Evolutionary conservation across 2,888 invertebrate species (phyloP), one percentile per base, ranked within the genome.

Genomic region (Eilema depressum): DNA sequence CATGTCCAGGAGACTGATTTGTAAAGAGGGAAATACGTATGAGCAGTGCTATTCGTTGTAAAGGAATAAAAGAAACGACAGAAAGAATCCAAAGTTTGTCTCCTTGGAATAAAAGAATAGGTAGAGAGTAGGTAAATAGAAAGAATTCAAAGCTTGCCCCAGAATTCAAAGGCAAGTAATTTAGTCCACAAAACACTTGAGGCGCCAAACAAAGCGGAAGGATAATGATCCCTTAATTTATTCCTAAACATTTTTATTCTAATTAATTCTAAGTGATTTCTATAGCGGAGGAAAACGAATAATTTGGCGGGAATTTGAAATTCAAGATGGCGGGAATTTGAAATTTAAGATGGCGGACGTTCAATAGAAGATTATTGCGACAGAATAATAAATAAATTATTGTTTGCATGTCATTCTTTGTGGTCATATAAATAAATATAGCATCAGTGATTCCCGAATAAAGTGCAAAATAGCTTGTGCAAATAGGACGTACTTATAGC

Each of bases 221-320:
- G 41, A 73, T 73, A 70, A 73, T 73, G 70, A 56, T 33, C 64
- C 62, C 8, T 57, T 61, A 79, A 79, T 66, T 57, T 82, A 86
- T 83, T 80, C 77, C 67, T 65, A 56, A 70, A 57, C 66, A 56
- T 71, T 70, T 76, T 68, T 69, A 83, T 77, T 76, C 61, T 53
- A 68, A 83, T 83, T 78, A 77, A 79, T 82, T 82, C 84, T 79
- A 72, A 70, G 26, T 61, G 78, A 79, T 76, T 78, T 81, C 78
- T 71, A 75, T 67, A 75, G 30, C 70, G 74, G 65, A 75, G 68
- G 76, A 74, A 77, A 76, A 70, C 70, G 60, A 74, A 74, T 66
- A 76, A 76, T 75, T 78, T 69, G 79, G 69, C 67, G 71, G 14
- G 53, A 20, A 85, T 85, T 83, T 80, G 71, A 71, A 84, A 78